These are phyloP conservation scores for Candidula unifasciata DNA, from an alignment of 2,888 invertebrate genomes.

Conservation along the genomic window DNA sequence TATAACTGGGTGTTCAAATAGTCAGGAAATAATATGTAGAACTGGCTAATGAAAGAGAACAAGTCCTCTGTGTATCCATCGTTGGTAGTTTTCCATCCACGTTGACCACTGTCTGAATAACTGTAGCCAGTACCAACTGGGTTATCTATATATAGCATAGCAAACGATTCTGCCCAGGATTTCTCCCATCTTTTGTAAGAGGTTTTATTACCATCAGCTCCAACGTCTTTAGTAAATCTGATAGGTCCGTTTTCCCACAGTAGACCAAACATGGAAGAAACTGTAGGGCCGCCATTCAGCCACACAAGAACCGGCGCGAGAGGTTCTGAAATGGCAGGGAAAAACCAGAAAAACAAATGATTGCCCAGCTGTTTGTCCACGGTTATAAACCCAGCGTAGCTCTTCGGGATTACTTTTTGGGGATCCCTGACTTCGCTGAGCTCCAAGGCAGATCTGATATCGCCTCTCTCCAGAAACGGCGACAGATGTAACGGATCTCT, in stretches of 20 bases:
- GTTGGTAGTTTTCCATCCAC: neutral
- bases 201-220: neutral
- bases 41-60: constrained; percentile 81
- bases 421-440: neutral
- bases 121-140: constrained; percentile 90
- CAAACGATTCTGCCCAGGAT: constrained; percentile 30
- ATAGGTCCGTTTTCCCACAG: constrained; percentile 21
- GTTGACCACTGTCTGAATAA: constrained; percentile 83
- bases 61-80: constrained; percentile 7
- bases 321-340: neutral
- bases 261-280: constrained; percentile 75
- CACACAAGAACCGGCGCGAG: constrained; percentile 77
- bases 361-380: constrained; percentile 19
- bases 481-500: neutral
- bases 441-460: neutral
- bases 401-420: constrained; percentile 68
- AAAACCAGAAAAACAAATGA: constrained; percentile 45
- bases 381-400: constrained; percentile 81
- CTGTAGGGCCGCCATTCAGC: constrained; percentile 79
- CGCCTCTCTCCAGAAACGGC: constrained; percentile 11
- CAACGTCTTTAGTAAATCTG: neutral
- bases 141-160: constrained; percentile 81
- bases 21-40: constrained; percentile 90
- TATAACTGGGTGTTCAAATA: constrained; percentile 87
- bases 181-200: neutral